A percentile compares a stretch with the other conserved stretches of the same genome.
Evolutionary conservation across 2,113 vertebrate genomes (phyloP).

Genomic region (Heteronetta atricapilla): DNA sequence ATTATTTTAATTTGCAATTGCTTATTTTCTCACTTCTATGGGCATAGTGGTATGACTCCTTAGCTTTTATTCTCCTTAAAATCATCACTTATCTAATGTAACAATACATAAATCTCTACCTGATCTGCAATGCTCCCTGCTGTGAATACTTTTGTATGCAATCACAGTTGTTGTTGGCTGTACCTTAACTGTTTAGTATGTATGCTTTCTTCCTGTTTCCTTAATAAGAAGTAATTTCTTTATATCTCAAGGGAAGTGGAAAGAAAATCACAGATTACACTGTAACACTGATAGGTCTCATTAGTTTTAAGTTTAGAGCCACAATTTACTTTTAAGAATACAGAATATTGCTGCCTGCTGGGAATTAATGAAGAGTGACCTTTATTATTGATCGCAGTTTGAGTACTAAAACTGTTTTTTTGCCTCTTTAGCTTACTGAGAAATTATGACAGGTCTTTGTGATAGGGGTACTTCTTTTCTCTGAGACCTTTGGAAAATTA

Average conservation of each 20-base stretch:
- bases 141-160: not conserved
- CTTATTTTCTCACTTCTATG: not conserved
- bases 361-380: not conserved
- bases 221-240: not conserved
- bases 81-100: not conserved
- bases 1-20: not conserved
- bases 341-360: not conserved
- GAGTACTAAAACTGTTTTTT: not conserved
- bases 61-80: not conserved
- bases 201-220: not conserved
- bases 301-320: not conserved
- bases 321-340: not conserved
- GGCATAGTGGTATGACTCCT: not conserved
- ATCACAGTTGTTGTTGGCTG: not conserved
- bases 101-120: not conserved
- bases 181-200: not conserved
- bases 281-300: not conserved
- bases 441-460: not conserved
- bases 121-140: not conserved
- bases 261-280: not conserved
- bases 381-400: not conserved
- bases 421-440: not conserved
- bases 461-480: not conserved
- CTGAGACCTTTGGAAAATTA: not conserved
- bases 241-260: not conserved